Evolutionary conservation across 2,113 vertebrate genomes (phyloP).

Genomic region (Halichoerus grypus): DNA sequence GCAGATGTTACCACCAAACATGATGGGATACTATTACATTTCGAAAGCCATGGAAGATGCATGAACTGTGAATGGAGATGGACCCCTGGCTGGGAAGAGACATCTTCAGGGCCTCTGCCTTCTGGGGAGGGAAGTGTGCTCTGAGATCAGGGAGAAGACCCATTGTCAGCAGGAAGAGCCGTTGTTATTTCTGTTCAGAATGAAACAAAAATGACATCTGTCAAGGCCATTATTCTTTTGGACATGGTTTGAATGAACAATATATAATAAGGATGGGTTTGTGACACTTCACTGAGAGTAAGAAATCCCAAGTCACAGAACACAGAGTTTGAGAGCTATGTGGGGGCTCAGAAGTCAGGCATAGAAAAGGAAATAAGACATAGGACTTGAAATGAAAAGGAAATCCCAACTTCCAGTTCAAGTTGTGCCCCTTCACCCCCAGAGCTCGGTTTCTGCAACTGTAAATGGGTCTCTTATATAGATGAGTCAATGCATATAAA

Average conservation of each 20-base stretch:
- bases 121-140: not conserved
- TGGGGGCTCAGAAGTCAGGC: not conserved
- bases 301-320: not conserved
- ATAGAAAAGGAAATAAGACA: not conserved
- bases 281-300: not conserved
- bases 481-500: not conserved
- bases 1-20: not conserved
- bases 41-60: not conserved
- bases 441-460: not conserved
- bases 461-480: not conserved
- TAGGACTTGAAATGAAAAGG: not conserved
- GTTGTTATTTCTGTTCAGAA: not conserved
- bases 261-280: not conserved
- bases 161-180: not conserved
- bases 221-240: not conserved
- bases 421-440: not conserved
- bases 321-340: not conserved
- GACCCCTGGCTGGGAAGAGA: not conserved
- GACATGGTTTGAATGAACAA: not conserved
- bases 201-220: conserved; percentile 10
- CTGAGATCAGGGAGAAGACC: not conserved
- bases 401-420: not conserved
- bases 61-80: not conserved
- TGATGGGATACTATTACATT: not conserved
- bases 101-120: no score